Conservation (phyloP, 2,888 invertebrate species). For the Syrphus vitripennis region DNA sequence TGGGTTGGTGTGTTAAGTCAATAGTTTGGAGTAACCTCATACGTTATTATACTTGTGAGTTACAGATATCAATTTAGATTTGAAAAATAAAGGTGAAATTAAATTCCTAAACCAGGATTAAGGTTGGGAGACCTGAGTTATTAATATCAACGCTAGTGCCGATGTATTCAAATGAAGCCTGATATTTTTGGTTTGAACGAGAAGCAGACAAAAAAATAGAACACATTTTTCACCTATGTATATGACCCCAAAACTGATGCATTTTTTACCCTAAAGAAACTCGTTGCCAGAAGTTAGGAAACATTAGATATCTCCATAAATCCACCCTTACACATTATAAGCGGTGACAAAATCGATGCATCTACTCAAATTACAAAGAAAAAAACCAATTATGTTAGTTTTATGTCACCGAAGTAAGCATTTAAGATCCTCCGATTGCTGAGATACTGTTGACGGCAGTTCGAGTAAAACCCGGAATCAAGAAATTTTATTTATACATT, state of each 20-base stretch:
- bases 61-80: too few relatives aligned
- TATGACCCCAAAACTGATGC: slow-evolving; percentile 52
- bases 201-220: background rate
- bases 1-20: too few relatives aligned
- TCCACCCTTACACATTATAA: slow-evolving; percentile 17
- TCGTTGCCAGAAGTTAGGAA: background rate
- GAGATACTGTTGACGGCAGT: slow-evolving; percentile 23
- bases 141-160: background rate
- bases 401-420: slow-evolving; percentile 60
- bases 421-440: slow-evolving; percentile 59
- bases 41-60: too few relatives aligned
- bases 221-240: slow-evolving; percentile 62
- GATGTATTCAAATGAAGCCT: slow-evolving; percentile 63
- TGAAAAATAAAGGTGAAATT: too few relatives aligned
- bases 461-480: slow-evolving; percentile 21
- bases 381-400: slow-evolving; percentile 60
- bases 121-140: too few relatives aligned
- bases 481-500: slow-evolving; percentile 50
- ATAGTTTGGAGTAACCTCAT: too few relatives aligned
- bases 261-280: background rate
- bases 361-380: slow-evolving; percentile 14
- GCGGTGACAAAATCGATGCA: slow-evolving; percentile 35
- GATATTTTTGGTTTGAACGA: slow-evolving; percentile 19
- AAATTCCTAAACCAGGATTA: too few relatives aligned
- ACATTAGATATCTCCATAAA: background rate